These are phyloP conservation scores for Euura lappo DNA, from an alignment of 1,140 invertebrate genomes.

Conservation along the genomic window DNA sequence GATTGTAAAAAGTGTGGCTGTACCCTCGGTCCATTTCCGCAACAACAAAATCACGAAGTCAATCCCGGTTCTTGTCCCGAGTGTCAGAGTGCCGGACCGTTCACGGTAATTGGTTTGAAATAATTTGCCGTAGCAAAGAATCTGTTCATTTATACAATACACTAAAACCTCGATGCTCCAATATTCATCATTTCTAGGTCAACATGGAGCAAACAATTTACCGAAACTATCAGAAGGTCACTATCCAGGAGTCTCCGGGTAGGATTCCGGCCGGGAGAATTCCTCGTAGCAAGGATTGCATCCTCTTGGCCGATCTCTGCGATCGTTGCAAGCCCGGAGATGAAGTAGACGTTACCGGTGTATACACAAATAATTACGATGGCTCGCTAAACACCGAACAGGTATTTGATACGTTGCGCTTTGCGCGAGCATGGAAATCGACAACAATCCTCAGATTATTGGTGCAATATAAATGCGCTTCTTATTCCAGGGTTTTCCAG, in stretches of 20 bases:
- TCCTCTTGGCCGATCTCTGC: conserved; percentile 93
- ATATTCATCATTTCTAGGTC: conserved; percentile 64
- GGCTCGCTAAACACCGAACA: conserved; percentile 96
- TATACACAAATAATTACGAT: conserved; percentile 98
- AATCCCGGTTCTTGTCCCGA: conserved; percentile 97
- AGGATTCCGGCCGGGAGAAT: conserved; percentile 94
- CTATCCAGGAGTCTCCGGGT: conserved; percentile 95
- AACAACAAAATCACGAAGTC: conserved; percentile 91
- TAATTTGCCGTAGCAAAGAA: conserved; percentile 9
- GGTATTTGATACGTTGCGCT: conserved; percentile 41
- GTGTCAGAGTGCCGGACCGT: conserved; percentile 96
- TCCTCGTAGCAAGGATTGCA: conserved; percentile 97
- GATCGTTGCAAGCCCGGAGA: conserved; percentile 98
- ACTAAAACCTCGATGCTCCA: conserved; percentile 4
- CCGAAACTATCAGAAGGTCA: conserved; percentile 98
- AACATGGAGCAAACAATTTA: conserved; percentile 98
- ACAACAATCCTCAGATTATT: conserved; percentile 16
- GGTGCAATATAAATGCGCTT: conserved; percentile 10
- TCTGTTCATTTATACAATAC: conserved; percentile 17
- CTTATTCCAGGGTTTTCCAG: conserved; percentile 82
- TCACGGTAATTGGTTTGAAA: conserved; percentile 72
- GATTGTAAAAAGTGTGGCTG: conserved; percentile 97
- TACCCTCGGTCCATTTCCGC: conserved; percentile 94
- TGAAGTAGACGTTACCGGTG: conserved; percentile 93
- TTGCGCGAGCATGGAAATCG: neutral